These are phyloP conservation scores for Neotragus pygmaeus DNA, from an alignment of 2,113 vertebrate species.

Conservation along the genomic window DNA sequence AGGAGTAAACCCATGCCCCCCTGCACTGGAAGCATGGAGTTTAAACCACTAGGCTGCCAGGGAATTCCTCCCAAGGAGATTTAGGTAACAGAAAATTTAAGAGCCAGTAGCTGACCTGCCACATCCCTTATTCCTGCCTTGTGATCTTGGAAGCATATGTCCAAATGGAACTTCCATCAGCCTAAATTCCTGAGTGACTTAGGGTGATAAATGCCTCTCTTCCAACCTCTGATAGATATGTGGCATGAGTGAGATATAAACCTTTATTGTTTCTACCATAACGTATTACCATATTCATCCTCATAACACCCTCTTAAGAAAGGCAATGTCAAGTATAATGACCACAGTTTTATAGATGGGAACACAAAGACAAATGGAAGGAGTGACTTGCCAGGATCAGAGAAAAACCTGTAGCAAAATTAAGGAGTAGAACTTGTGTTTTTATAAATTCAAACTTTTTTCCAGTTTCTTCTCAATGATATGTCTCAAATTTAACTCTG, in stretches of 20 bases:
- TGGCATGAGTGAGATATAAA: background rate
- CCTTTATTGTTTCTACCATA: constrained; percentile 47
- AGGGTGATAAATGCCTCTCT: background rate
- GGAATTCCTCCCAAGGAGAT: background rate
- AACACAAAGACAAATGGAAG: constrained; percentile 65
- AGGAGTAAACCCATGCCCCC: background rate
- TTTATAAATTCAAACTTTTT: constrained; percentile 13
- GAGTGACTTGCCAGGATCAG: constrained; percentile 37
- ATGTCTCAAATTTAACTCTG: background rate
- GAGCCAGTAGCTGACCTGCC: background rate
- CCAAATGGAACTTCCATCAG: background rate
- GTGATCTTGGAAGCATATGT: background rate
- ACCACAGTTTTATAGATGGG: constrained; percentile 57
- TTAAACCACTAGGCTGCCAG: background rate
- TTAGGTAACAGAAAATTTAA: background rate
- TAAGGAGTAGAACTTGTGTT: background rate
- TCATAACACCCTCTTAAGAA: constrained; percentile 63
- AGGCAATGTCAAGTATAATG: constrained; percentile 68
- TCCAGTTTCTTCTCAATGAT: background rate
- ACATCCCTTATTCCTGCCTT: background rate
- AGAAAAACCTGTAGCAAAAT: constrained; percentile 40
- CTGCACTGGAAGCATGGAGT: background rate
- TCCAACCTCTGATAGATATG: background rate
- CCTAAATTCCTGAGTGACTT: background rate
- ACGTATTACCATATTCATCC: constrained; percentile 66